phyloP scores from a whole-genome alignment of 2,888 invertebrate species.

The Tuta absoluta region DNA sequence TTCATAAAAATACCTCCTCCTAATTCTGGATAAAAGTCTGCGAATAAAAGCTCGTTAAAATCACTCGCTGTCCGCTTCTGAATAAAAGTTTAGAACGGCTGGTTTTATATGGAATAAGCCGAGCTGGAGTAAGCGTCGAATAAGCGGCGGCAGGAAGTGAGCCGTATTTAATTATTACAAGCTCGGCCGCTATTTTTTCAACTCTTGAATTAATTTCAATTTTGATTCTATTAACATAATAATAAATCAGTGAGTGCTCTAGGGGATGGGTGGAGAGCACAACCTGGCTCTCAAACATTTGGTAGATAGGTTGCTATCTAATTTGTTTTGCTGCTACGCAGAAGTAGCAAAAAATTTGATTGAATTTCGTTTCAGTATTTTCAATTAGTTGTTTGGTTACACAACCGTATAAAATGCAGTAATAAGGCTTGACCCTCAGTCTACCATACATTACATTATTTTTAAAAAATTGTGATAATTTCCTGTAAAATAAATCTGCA shows the following conservation, averaged over 20 bases:
- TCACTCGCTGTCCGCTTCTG: conserved; percentile 63
- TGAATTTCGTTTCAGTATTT: neutral
- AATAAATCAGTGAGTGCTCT: conserved; percentile 55
- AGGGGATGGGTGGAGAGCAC: conserved; percentile 35
- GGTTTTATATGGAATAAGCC: conserved; percentile 53
- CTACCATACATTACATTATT: no score
- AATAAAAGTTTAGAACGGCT: conserved; percentile 63
- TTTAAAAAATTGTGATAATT: no score
- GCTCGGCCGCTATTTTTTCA: conserved; percentile 59
- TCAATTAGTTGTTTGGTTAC: neutral
- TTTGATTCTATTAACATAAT: conserved; percentile 68
- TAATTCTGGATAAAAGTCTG: conserved; percentile 53
- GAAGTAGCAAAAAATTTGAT: neutral
- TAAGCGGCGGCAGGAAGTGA: conserved; percentile 50
- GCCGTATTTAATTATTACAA: conserved; percentile 67
- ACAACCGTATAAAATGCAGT: no score
- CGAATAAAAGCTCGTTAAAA: conserved; percentile 74
- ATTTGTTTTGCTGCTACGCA: neutral
- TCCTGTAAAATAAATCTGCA: no score
- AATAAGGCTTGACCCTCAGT: no score
- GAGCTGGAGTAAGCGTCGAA: no score
- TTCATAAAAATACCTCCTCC: conserved; percentile 58
- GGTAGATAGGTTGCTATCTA: neutral
- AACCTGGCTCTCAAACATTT: neutral
- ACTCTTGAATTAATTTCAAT: conserved; percentile 65